phyloP scores from a whole-genome alignment of 1,140 invertebrate genomes.

The Drosophila cardini region DNA sequence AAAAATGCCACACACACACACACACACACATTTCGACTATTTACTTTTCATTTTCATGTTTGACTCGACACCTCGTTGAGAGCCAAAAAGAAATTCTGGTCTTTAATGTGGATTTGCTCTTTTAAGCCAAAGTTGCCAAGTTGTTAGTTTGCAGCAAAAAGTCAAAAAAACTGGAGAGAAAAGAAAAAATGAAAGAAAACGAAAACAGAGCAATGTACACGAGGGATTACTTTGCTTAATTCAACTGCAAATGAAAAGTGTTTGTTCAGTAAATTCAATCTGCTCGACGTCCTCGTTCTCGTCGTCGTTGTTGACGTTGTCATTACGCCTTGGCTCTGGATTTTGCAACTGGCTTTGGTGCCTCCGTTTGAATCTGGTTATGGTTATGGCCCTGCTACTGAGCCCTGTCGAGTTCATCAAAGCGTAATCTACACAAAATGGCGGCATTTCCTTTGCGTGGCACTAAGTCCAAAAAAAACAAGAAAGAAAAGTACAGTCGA shows the following conservation, averaged over 20 bases:
- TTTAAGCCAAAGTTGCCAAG: conserved; percentile 23
- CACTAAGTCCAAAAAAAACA: conserved; percentile 14
- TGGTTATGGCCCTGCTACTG: conserved; percentile 29
- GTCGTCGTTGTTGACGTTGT: conserved; percentile 34
- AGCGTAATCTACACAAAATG: conserved; percentile 83
- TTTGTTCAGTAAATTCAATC: conserved; percentile 82
- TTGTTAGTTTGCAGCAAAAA: conserved; percentile 39
- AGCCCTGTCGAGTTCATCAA: conserved; percentile 71
- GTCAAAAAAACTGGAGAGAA: background rate
- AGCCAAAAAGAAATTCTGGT: conserved; percentile 4
- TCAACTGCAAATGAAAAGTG: conserved; percentile 83
- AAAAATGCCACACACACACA: conserved; percentile 13
- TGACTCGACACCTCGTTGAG: conserved; percentile 8
- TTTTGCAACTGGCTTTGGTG: background rate
- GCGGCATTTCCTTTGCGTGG: conserved; percentile 67
- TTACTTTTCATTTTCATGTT: conserved; percentile 50
- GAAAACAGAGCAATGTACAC: conserved; percentile 55
- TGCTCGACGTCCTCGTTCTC: conserved; percentile 39
- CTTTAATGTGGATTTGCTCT: conserved; percentile 48
- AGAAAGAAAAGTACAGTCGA: no score
- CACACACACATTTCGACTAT: conserved; percentile 20
- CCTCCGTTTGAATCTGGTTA: conserved; percentile 18
- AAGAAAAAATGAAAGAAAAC: background rate
- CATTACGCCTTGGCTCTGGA: conserved; percentile 13
- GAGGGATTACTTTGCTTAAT: conserved; percentile 81